Conservation (phyloP, 2,888 invertebrate species). For the Zonitis immaculata region DNA sequence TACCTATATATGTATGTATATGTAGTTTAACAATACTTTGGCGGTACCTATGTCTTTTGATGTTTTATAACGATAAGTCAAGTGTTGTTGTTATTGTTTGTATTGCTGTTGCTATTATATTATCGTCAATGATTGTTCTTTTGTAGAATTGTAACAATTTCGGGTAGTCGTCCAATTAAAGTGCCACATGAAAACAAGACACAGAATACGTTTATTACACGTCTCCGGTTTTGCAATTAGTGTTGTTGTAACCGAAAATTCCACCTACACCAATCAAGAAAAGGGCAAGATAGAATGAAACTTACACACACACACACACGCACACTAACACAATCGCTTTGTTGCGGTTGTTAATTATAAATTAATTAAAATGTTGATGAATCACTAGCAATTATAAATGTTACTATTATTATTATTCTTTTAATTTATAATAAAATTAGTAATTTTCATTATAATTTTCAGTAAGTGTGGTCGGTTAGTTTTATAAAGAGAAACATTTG, state of each 20-base stretch:
- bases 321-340: constrained; percentile 44
- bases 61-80: background rate
- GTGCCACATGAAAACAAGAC: constrained; percentile 15
- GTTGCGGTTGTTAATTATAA: constrained; percentile 46
- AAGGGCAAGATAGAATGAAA: too few species aligned
- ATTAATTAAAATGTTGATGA: constrained; percentile 48
- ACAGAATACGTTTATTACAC: background rate
- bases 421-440: background rate
- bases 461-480: constrained; percentile 33
- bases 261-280: constrained; percentile 6
- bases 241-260: constrained; percentile 5
- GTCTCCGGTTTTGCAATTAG: constrained; percentile 22
- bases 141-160: constrained; percentile 18
- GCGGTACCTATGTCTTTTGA: background rate
- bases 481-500: constrained; percentile 44
- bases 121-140: constrained; percentile 6
- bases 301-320: too few species aligned
- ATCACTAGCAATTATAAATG: constrained; percentile 41
- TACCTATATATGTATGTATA: too few species aligned
- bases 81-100: background rate
- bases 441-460: too few species aligned
- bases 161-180: constrained; percentile 19
- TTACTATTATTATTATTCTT: background rate
- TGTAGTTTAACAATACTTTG: background rate
- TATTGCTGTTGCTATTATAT: background rate